Conservation (phyloP, 2,797 vertebrate species). For the Acanthis flammea region DNA sequence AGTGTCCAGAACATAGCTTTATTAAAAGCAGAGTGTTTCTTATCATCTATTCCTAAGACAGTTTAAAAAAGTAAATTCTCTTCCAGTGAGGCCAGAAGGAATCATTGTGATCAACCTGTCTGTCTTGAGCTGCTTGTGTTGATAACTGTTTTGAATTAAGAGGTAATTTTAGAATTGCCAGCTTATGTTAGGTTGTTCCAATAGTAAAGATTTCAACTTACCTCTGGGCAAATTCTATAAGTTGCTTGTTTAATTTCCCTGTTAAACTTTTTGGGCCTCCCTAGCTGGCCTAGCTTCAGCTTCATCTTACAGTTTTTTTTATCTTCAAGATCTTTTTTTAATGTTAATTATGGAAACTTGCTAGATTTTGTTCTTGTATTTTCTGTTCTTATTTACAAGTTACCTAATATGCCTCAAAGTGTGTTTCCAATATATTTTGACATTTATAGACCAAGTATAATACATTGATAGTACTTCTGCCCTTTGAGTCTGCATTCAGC, state of each 20-base stretch:
- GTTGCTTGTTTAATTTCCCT: neutral
- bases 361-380: neutral
- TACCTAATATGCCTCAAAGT: neutral
- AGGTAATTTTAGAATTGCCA: neutral
- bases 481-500: neutral
- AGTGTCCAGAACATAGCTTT: neutral
- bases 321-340: neutral
- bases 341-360: neutral
- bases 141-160: neutral
- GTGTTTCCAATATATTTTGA: neutral
- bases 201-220: neutral
- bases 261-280: neutral
- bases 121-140: neutral
- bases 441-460: neutral
- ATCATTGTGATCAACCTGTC: rapidly evolving
- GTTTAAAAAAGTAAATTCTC: neutral
- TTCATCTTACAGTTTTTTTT: neutral
- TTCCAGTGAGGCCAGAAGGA: neutral
- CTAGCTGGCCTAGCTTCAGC: neutral
- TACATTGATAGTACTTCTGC: neutral
- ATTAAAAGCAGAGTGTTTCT: neutral
- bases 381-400: neutral
- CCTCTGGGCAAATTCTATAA: rapidly evolving
- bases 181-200: neutral
- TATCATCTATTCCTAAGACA: neutral